Conservation (phyloP, 23 tunicate genomes). For the Botrylloides violaceus region DNA sequence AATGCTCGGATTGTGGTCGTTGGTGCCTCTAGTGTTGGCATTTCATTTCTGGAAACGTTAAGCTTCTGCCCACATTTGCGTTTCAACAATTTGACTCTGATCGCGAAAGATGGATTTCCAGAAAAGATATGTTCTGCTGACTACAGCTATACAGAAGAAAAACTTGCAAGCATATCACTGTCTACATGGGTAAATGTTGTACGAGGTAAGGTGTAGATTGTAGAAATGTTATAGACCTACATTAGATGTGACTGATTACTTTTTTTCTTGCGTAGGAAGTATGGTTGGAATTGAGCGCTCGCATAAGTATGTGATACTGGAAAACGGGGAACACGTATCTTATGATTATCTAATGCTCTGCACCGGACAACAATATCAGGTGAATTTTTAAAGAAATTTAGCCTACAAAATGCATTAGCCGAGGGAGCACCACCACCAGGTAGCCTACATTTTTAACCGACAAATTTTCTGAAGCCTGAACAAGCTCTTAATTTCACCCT, state of each 20-base stretch:
- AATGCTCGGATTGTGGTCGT: constrained; percentile 89
- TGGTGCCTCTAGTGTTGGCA: constrained; percentile 77
- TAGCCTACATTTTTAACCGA: background rate
- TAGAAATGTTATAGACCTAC: background rate
- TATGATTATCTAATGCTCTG: constrained; percentile 85
- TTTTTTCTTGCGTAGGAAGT: constrained; percentile 27
- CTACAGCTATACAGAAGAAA: constrained; percentile 39
- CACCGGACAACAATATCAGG: constrained; percentile 94
- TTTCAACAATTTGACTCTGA: constrained; percentile 74
- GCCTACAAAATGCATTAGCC: too few species aligned
- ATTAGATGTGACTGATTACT: background rate
- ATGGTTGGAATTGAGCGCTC: constrained; percentile 67
- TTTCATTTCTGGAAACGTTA: constrained; percentile 75
- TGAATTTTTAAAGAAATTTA: too few species aligned
- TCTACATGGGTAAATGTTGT: constrained; percentile 89
- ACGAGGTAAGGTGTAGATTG: constrained; percentile 44
- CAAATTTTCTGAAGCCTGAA: too few species aligned
- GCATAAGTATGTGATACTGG: constrained; percentile 52
- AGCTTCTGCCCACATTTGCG: constrained; percentile 94
- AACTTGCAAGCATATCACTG: constrained; percentile 70
- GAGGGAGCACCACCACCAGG: background rate
- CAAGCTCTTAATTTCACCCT: too few species aligned
- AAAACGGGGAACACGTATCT: constrained; percentile 42
- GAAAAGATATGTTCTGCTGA: constrained; percentile 30
- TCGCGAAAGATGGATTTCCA: constrained; percentile 85